These are phyloP conservation scores for Villa cingulata DNA, from an alignment of 2,888 invertebrate genomes.

Conservation along the genomic window DNA sequence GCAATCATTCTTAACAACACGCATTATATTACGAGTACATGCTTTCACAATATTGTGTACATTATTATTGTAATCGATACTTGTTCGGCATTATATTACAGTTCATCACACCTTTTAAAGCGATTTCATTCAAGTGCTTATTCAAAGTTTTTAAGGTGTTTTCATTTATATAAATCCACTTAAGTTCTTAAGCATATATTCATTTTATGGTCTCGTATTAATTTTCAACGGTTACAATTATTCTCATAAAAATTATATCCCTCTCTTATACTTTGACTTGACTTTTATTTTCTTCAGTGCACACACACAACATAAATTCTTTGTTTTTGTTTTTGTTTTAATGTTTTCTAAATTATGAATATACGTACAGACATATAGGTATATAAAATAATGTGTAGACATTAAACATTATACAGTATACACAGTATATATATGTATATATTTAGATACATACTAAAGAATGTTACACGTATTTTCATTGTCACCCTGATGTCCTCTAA, in stretches of 20 bases:
- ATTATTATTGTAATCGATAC: slow-evolving; percentile 1
- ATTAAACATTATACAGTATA: not conserved
- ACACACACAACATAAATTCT: too few relatives aligned
- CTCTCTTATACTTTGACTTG: not conserved
- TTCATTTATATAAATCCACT: slow-evolving; percentile 5
- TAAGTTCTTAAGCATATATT: not conserved
- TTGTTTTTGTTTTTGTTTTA: too few relatives aligned
- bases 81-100: too few relatives aligned
- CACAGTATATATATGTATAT: too few relatives aligned
- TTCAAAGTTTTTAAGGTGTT: slow-evolving; percentile 1
- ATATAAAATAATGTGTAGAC: too few relatives aligned
- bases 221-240: slow-evolving; percentile 3
- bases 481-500: slow-evolving; percentile 34
- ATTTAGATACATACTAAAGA: too few relatives aligned
- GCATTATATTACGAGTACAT: too few relatives aligned
- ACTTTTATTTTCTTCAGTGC: too few relatives aligned
- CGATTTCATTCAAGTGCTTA: not conserved
- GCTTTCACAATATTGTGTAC: too few relatives aligned
- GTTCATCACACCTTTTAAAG: not conserved
- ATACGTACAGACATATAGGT: too few relatives aligned
- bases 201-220: slow-evolving; percentile 5
- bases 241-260: slow-evolving; percentile 5
- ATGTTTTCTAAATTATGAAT: too few relatives aligned
- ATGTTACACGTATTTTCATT: slow-evolving; percentile 20
- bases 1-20: too few relatives aligned